These are phyloP conservation scores for Lerista edwardsae DNA, from an alignment of 2,797 vertebrate genomes.

Conservation along the genomic window DNA sequence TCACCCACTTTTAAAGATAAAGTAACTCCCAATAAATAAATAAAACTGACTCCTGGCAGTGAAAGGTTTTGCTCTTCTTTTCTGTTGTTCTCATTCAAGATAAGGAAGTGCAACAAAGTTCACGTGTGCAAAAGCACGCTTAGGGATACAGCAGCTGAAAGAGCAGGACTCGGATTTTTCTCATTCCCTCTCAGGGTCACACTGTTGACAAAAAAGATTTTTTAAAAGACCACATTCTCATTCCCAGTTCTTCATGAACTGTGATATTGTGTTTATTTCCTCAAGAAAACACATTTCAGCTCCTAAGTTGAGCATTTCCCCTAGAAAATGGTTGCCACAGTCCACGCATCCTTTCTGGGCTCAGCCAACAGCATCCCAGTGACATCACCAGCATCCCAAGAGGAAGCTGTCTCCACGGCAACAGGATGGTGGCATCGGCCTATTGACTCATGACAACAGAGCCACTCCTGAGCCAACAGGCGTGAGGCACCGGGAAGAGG, in stretches of 20 bases:
- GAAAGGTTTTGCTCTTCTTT: not conserved
- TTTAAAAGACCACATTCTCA: not conserved
- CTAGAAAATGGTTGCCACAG: not conserved
- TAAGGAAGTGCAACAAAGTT: not conserved
- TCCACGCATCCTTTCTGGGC: not conserved
- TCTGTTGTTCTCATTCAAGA: not conserved
- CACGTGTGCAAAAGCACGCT: not conserved
- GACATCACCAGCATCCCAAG: constrained; percentile 15
- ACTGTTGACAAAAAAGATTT: not conserved
- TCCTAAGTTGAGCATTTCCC: not conserved
- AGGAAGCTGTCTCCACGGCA: constrained; percentile 29
- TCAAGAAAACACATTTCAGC: not conserved
- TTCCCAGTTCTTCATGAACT: not conserved
- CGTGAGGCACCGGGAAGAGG: not conserved
- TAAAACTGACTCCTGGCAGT: not conserved
- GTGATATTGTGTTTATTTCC: not conserved
- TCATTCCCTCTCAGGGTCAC: not conserved
- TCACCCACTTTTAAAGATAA: too few relatives aligned
- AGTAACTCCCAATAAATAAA: too few relatives aligned
- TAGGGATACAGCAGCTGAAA: not conserved
- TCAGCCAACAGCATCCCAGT: not conserved
- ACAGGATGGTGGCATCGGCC: constrained; percentile 6
- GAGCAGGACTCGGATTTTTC: not conserved
- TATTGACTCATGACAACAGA: not conserved
- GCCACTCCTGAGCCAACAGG: not conserved